phyloP scores from a whole-genome alignment of 1,140 invertebrate species.

The Penaeus japonicus region DNA sequence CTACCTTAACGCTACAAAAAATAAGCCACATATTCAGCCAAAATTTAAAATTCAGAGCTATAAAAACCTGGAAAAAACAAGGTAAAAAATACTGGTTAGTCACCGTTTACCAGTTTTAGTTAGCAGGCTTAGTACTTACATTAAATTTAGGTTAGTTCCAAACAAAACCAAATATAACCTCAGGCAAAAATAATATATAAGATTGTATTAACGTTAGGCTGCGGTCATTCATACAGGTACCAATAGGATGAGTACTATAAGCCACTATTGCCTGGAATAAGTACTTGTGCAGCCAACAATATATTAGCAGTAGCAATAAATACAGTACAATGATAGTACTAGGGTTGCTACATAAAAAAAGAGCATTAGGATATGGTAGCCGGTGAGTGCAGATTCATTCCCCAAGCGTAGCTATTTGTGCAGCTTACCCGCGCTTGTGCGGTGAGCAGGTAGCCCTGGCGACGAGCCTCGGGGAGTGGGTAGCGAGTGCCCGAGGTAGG shows the following conservation, averaged over 20 bases:
- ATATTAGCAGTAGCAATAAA: constrained; percentile 35
- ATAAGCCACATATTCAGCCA: constrained; percentile 38
- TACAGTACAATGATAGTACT: constrained; percentile 43
- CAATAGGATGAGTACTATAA: constrained; percentile 41
- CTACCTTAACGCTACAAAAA: constrained; percentile 47
- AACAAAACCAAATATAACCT: constrained; percentile 32
- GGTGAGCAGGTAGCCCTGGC: constrained; percentile 85
- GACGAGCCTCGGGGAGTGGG: constrained; percentile 85
- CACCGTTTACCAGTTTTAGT: constrained; percentile 48
- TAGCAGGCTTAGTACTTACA: constrained; percentile 29
- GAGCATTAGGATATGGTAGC: constrained; percentile 32
- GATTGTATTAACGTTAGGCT: neutral
- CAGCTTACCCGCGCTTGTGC: constrained; percentile 89
- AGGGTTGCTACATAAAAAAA: constrained; percentile 26
- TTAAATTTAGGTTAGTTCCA: constrained; percentile 39
- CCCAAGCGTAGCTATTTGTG: constrained; percentile 46
- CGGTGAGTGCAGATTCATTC: constrained; percentile 51
- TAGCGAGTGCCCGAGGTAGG: constrained; percentile 69
- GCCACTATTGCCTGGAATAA: constrained; percentile 48
- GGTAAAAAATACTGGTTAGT: constrained; percentile 36
- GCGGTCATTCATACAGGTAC: constrained; percentile 34
- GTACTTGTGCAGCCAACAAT: constrained; percentile 39
- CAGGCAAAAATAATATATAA: constrained; percentile 27
- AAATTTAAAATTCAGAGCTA: neutral
- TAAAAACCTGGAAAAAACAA: constrained; percentile 13